Evolutionary conservation across 2,888 invertebrate species (phyloP).

Genomic region (Heliconius charithonia): DNA sequence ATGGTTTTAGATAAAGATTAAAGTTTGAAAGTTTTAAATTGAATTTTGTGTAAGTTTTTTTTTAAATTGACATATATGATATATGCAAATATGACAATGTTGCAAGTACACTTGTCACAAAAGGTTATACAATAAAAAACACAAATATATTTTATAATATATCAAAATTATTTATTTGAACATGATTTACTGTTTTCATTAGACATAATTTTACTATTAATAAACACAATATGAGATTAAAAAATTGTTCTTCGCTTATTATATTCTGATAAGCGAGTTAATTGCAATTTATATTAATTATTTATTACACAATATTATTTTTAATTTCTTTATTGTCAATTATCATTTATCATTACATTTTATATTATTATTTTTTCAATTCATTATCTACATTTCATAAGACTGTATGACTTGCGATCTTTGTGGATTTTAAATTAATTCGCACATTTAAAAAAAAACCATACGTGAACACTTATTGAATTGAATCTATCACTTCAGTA

Average conservation of each 20-base stretch:
- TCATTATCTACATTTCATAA: conserved; percentile 6
- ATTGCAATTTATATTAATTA: not conserved
- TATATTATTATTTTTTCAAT: not conserved
- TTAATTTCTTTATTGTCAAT: not conserved
- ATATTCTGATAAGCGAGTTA: no score
- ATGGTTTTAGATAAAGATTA: not conserved
- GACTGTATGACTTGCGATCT: not conserved
- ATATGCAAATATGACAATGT: not conserved
- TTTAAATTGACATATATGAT: not conserved
- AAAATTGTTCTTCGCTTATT: no score
- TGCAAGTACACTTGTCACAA: not conserved
- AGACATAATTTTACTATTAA: no score
- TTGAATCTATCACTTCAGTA: not conserved
- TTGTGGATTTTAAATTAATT: not conserved
- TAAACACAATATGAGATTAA: no score
- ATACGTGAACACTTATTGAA: no score
- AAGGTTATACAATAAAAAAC: no score
- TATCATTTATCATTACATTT: not conserved
- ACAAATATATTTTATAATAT: not conserved
- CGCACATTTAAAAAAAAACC: not conserved
- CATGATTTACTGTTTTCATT: no score
- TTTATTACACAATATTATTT: not conserved
- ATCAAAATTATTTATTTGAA: no score
- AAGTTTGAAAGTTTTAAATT: not conserved
- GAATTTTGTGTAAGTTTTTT: not conserved